phyloP scores from a whole-genome alignment of 2,797 vertebrate genomes.

The Takifugu ocellatus region DNA sequence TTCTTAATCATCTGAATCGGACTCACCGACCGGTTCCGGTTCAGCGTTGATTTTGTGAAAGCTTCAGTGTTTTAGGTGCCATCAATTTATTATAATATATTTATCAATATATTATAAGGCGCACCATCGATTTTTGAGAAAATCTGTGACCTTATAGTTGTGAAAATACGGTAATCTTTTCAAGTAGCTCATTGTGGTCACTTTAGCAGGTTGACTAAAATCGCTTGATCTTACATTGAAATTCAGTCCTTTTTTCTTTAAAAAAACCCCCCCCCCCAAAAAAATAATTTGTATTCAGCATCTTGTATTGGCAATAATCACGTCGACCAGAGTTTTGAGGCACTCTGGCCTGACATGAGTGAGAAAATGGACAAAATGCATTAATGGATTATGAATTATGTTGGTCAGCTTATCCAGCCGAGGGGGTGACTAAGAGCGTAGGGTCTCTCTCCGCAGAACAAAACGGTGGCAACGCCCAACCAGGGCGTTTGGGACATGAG shows the following conservation, averaged over 20 bases:
- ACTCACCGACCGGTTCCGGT: too few species aligned
- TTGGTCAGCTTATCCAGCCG: slow-evolving; percentile 39
- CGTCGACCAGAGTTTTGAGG: too few species aligned
- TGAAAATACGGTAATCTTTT: background rate
- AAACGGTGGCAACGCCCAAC: slow-evolving; percentile 98
- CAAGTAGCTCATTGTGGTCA: slow-evolving; percentile 8
- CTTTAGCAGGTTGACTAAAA: slow-evolving; percentile 20
- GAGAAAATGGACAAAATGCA: background rate
- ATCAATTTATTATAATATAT: too few species aligned
- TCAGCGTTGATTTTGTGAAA: too few species aligned
- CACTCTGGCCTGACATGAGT: too few species aligned
- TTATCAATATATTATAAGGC: too few species aligned
- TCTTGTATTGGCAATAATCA: too few species aligned
- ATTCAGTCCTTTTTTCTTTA: slow-evolving; percentile 20
- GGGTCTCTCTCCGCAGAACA: slow-evolving; percentile 90
- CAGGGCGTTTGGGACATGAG: slow-evolving; percentile 99
- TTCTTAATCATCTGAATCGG: too few species aligned
- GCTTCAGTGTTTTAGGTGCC: too few species aligned
- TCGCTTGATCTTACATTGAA: slow-evolving; percentile 48
- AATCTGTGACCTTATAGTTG: too few species aligned
- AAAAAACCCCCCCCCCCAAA: slow-evolving; percentile 13
- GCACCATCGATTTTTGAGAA: too few species aligned
- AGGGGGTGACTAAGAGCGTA: slow-evolving; percentile 80
- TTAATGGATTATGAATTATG: slow-evolving; percentile 1
- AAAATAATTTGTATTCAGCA: background rate